Conservation (phyloP, 2,113 vertebrate genomes). For the Nothobranchius kuhntae region DNA sequence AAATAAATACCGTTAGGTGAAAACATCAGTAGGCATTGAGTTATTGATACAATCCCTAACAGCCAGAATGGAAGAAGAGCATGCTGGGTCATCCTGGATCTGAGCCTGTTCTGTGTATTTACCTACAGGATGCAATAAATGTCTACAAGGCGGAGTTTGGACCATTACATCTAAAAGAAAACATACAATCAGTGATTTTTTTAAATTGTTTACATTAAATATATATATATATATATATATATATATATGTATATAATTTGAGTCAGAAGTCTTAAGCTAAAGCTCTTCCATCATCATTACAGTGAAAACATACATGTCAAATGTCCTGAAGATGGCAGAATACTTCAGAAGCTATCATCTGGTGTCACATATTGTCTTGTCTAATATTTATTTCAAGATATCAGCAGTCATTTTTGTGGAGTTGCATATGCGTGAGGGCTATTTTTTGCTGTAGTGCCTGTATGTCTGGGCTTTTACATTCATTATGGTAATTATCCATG, state of each 20-base stretch:
- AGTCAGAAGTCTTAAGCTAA: slow-evolving; percentile 4
- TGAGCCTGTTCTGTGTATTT: too few relatives aligned
- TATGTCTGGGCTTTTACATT: slow-evolving; percentile 54
- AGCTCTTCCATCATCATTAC: slow-evolving; percentile 26
- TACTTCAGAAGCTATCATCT: slow-evolving; percentile 1
- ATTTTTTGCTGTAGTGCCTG: slow-evolving; percentile 37
- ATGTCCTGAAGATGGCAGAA: slow-evolving; percentile 13
- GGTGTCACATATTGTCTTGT: slow-evolving; percentile 12
- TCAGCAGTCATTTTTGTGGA: slow-evolving; percentile 38
- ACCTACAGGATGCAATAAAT: too few relatives aligned
- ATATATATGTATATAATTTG: background rate
- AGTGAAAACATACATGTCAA: slow-evolving; percentile 5
- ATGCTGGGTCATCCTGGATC: too few relatives aligned
- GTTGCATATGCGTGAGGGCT: slow-evolving; percentile 24
- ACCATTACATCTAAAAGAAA: too few relatives aligned
- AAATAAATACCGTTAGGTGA: too few relatives aligned
- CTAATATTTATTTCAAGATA: slow-evolving; percentile 34
- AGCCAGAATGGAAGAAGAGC: too few relatives aligned
- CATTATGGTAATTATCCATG: slow-evolving; percentile 70
- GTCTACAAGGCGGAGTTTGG: too few relatives aligned
- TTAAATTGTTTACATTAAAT: too few relatives aligned
- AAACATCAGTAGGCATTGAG: too few relatives aligned
- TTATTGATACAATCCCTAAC: too few relatives aligned
- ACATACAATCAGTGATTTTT: too few relatives aligned
- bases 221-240: too few relatives aligned